phyloP scores from a whole-genome alignment of 2,113 vertebrate species.

The Semnopithecus entellus region DNA sequence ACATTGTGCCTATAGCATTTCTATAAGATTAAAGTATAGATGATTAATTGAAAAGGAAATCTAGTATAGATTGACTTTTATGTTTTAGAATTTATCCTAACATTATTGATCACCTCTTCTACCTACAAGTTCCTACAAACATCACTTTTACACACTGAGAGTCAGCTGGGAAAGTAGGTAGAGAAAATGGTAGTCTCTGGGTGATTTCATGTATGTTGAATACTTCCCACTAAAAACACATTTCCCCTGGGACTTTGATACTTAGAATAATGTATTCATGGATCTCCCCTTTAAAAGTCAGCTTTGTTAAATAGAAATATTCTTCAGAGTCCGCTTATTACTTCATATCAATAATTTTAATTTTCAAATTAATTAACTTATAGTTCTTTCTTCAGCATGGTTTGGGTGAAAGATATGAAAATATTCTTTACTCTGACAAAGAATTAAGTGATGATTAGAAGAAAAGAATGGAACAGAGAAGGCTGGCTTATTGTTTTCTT shows the following conservation, averaged over 20 bases:
- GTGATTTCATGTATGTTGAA: neutral
- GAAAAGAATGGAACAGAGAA: neutral
- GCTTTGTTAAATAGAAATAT: neutral
- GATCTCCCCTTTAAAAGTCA: neutral
- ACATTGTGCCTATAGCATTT: neutral
- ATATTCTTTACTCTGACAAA: neutral
- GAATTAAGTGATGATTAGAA: neutral
- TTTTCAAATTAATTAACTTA: neutral
- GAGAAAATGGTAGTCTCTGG: neutral
- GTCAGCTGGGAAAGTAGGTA: neutral
- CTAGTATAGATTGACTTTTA: neutral
- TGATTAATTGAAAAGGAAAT: neutral
- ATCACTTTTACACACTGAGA: neutral
- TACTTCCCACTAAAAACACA: neutral
- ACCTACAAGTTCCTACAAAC: neutral
- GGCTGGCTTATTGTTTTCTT: neutral
- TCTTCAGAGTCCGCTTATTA: neutral
- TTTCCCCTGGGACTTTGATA: too few relatives aligned
- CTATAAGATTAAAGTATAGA: neutral
- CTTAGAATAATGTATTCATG: neutral
- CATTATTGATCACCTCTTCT: neutral
- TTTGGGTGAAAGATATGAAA: neutral
- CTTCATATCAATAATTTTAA: neutral
- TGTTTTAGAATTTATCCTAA: neutral
- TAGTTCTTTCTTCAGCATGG: neutral